Base-by-base conservation (phyloP, 2,797 vertebrate genomes). In the Acrossocheilus wenchowensis region DNA sequence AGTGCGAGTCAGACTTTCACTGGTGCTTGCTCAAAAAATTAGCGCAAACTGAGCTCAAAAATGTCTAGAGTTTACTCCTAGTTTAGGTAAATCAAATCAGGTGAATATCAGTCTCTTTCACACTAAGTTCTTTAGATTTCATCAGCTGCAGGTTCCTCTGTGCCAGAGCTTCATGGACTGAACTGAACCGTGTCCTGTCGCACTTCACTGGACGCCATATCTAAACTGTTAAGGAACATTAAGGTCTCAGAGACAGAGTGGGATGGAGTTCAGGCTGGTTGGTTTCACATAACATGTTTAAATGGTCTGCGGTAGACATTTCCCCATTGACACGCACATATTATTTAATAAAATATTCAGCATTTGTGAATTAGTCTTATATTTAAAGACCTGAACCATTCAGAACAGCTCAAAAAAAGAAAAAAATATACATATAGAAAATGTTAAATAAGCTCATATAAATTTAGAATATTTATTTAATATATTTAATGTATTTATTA, bases 141-240 rank as follows among this genome's bases (percentile, higher is more conserved):
- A 30, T 62, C 39, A 34, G 21, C 19, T 75, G 54, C 41, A 83
- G 43, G 17, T 78, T 64, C 64, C 41, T 54, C 26, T 52, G 34
- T 78, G 23, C 60, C 15, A 36, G 45, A n/a, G 19, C 62, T 30
- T 48, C 62, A 68, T 43, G n/a, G 9, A 64, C 39, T 64, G 78
- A 81, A 68, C n/a, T 74, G 23, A 83, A 83, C 45, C 0, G 19
- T 68, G 45, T 69, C 64, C 48, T 69, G 30, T 68, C 54, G n/a
- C 83, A 69, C 74, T 54, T 66, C 73, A 84, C 48, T 84, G 36
- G 45, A 54, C 36, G 34, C 64, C 83, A 21, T 84, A 69, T 78
- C 36, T 84, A 54, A 78, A 78, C 48, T 43, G 64, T 69, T 78
- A 39, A 68, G 60, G 57, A 39, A 48, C 12, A 30, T 54, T 77